phyloP scores from a whole-genome alignment of 1,140 invertebrate species.

The Penaeus vannamei region DNA sequence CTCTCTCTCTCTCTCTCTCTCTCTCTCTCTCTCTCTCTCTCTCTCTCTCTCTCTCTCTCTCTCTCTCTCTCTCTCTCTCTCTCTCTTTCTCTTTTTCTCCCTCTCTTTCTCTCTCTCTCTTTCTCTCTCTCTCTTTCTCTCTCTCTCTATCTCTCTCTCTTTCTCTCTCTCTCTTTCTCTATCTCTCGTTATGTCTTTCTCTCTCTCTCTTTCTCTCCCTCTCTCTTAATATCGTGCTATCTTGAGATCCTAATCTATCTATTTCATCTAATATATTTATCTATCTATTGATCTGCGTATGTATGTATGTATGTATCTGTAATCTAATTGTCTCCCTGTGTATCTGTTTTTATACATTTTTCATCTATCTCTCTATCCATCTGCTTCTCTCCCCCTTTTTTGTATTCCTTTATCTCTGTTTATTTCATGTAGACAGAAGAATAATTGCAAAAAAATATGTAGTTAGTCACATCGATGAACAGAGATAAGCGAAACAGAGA shows the following conservation, averaged over 20 bases:
- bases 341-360: background rate
- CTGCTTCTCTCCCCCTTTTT: background rate
- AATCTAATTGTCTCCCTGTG: background rate
- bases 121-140: background rate
- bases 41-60: background rate
- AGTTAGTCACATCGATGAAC: no score
- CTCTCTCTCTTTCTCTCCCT: background rate
- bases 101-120: background rate
- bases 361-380: background rate
- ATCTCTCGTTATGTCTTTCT: background rate
- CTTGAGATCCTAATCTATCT: background rate
- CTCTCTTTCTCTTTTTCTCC: background rate
- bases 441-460: no score
- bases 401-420: background rate
- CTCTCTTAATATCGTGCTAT: background rate
- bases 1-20: background rate
- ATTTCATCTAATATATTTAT: no score
- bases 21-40: conserved; percentile 4
- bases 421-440: background rate
- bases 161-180: background rate
- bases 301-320: background rate
- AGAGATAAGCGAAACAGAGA: no score
- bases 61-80: background rate
- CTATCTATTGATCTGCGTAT: background rate
- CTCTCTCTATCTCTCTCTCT: background rate